phyloP scores from a whole-genome alignment of 1,140 invertebrate species.

The Bombus pyrosoma region DNA sequence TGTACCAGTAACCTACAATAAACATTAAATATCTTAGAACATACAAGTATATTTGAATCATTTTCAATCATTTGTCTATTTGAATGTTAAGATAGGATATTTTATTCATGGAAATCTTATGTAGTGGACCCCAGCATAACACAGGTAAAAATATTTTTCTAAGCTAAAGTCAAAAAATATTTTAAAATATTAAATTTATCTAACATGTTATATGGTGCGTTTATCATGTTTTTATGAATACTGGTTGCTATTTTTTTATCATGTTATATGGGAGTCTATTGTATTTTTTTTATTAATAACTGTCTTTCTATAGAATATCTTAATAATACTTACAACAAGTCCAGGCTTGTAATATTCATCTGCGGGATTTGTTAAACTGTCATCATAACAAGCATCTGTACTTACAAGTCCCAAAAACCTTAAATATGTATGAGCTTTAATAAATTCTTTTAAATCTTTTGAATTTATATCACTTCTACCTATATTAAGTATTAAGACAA shows the following conservation, averaged over 20 bases:
- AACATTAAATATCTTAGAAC: slow-evolving; percentile 21
- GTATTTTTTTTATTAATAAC: not conserved
- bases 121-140: not conserved
- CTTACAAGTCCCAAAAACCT: slow-evolving; percentile 86
- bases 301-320: not conserved
- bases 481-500: slow-evolving; percentile 54
- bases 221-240: too few species aligned
- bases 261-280: too few species aligned
- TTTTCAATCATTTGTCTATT: not conserved
- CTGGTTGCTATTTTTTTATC: too few species aligned
- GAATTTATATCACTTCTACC: slow-evolving; percentile 84
- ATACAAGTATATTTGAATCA: slow-evolving; percentile 23
- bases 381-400: slow-evolving; percentile 85
- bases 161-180: too few species aligned
- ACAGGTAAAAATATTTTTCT: too few species aligned
- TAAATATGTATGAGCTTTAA: slow-evolving; percentile 82
- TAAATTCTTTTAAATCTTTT: slow-evolving; percentile 82
- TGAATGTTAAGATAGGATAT: not conserved
- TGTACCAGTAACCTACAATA: slow-evolving; percentile 85
- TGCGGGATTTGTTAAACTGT: slow-evolving; percentile 83
- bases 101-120: not conserved
- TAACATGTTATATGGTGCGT: too few species aligned
- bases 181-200: too few species aligned
- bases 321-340: slow-evolving; percentile 78
- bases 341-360: slow-evolving; percentile 80